phyloP scores from a whole-genome alignment of 2,888 invertebrate species.

The Drosophila anomelani region DNA sequence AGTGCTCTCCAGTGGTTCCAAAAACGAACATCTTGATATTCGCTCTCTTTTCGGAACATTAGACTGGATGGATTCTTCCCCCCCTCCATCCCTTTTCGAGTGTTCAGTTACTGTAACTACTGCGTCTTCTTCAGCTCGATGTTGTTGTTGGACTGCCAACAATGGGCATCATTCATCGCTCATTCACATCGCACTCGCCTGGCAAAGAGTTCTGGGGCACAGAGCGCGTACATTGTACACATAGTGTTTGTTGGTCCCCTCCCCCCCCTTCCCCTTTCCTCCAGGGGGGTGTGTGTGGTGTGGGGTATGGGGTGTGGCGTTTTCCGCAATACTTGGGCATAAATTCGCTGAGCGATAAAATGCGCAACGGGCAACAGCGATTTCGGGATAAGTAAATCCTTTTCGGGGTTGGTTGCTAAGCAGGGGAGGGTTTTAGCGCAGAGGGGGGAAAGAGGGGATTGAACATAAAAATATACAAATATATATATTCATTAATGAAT shows the following conservation, averaged over 20 bases:
- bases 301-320: constrained; percentile 50
- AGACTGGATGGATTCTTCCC: constrained; percentile 10
- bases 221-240: constrained; percentile 44
- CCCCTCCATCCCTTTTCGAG: background rate
- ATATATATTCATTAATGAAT: constrained; percentile 38
- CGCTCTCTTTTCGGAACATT: constrained; percentile 11
- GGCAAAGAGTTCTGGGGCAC: constrained; percentile 57
- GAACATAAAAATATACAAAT: constrained; percentile 27
- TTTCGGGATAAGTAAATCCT: constrained; percentile 37
- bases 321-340: constrained; percentile 72
- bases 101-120: constrained; percentile 36
- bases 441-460: background rate
- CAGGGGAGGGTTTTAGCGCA: constrained; percentile 1
- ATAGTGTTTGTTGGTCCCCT: constrained; percentile 9
- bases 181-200: constrained; percentile 44
- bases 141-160: constrained; percentile 50
- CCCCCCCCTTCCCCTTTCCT: background rate
- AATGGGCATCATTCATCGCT: constrained; percentile 77
- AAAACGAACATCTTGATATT: constrained; percentile 9
- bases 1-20: background rate
- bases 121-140: constrained; percentile 27
- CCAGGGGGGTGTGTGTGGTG: background rate
- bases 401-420: constrained; percentile 17
- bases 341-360: constrained; percentile 66
- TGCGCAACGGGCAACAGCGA: constrained; percentile 62